Evolutionary conservation across 2,113 vertebrate species (phyloP), one percentile per base, ranked within the genome.

Genomic region (Anoura caudifer): DNA sequence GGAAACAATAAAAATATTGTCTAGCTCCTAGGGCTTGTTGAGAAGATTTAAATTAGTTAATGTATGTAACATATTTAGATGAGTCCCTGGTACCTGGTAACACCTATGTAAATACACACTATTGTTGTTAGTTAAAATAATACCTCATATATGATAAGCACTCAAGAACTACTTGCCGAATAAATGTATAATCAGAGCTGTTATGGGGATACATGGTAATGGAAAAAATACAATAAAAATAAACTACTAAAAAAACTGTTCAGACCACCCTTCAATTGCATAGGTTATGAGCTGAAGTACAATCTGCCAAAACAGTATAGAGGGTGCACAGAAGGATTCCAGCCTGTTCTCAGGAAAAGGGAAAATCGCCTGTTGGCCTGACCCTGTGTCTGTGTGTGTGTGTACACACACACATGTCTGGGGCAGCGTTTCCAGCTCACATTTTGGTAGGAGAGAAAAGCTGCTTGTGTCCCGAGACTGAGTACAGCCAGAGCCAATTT

Each of bases 381-480:
- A 82, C 33, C 24, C 19, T 31, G 26, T 16, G 45, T 61, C 26
- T 31, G 38, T 43, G 45, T 54, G 7, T 43, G 4, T 6, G 17
- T 61, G 24, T 12, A 38, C 14, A 16, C 36, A 38, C 2, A 10
- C n/a, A 33, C 11, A 9, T 77, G 89, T 67, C 90, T 59, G 80
- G 45, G 41, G 16, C 36, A 94, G 56, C 56, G 79, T 43, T 79
- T 83, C 69, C 56, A 81, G 50, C 54, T 69, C 83, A n/a, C 12
- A 22, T 95, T 84, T 63, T 73, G 36, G 80, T 79, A 89, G 50
- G 26, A 43, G 82, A 91, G 36, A 88, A 89, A 95, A 80, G 11
- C 26, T 17, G 1, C 56, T 47, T 87, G 67, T 89, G 73, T 52
- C 86, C n/a, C 13, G 31, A 38, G 87, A 38, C 26, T 33, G n/a